Base-by-base conservation (phyloP, 23 tunicate genomes). In the Trididemnum nubilum region DNA sequence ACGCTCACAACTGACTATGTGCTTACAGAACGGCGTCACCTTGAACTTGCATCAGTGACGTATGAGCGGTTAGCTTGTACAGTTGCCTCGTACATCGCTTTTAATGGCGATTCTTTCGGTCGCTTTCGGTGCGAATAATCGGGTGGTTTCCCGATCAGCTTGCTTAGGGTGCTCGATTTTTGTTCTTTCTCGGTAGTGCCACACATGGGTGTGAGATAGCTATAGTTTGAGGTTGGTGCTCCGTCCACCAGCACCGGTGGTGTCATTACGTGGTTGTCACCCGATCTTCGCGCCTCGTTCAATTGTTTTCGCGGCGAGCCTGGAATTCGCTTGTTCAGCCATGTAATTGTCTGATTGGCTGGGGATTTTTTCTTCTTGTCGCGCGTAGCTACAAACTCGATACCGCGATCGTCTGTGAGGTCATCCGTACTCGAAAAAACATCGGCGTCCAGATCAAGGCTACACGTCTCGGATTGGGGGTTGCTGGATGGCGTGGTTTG, bases 181-280 rank as follows among this genome's bases (percentile, higher is more conserved):
- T 21, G n/a, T 29, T 63, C 36, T 54, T 80, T 80, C 73, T 35
- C 73, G 19, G 25, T 22, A 5, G 3, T n/a, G 2, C 31, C 36
- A n/a, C 38, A n/a, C 54, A 30, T 33, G n/a, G 91, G 91, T 7
- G 97, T 72, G 35, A 82, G 65, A 61, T 92, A 92, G 34, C 86
- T 91, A 61, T 80, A 92, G 77, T 83, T 87, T 50, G 78, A 61
- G 34, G 66, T 79, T 27, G 86, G 54, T 82, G 82, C 87, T 9
- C 97, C 97, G 50, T 92, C 97, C 1, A 92, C 73, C 34, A 92
- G 39, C 36, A 92, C 97, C 0, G 97, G 97, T 31, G 97, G 97
- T 3, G 57, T 69, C 35, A 86, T 71, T 23, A 92, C 81, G 73
- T 85, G 85, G 0, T 66, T 39, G 36, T 86, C 71, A 49, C 51